Evolutionary conservation across 2,797 vertebrate species (phyloP).

Genomic region (Phrynocephalus vlangalii): DNA sequence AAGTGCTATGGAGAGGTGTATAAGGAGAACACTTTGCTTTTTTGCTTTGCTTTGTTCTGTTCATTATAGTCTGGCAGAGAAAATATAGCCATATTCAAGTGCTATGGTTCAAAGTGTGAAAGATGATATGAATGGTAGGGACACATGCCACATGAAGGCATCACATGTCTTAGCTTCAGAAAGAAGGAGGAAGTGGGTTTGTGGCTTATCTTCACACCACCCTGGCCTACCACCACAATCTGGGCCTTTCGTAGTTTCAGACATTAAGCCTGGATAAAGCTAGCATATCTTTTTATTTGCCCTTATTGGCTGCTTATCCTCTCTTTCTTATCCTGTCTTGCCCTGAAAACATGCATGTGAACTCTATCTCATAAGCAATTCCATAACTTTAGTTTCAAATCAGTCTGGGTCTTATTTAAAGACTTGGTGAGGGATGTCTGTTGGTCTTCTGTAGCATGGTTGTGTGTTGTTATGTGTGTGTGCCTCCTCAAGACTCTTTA

Average conservation of each 20-base stretch:
- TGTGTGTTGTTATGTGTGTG: background rate
- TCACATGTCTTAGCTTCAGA: too few species aligned
- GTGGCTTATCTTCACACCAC: too few species aligned
- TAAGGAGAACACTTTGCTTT: too few species aligned
- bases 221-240: too few species aligned
- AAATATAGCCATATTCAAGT: too few species aligned
- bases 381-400: background rate
- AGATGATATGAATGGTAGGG: too few species aligned
- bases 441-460: background rate
- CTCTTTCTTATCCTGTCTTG: background rate
- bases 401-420: conserved; percentile 3
- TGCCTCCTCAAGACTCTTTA: background rate
- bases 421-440: background rate
- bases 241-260: too few species aligned
- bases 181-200: too few species aligned
- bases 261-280: background rate
- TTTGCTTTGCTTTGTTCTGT: too few species aligned
- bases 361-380: background rate
- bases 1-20: too few species aligned
- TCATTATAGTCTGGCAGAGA: background rate
- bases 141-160: too few species aligned
- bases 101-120: too few species aligned
- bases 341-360: background rate
- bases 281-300: background rate
- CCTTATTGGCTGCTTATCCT: background rate